Percentiles rank a stretch among this genome's conserved stretches.
These are phyloP conservation scores for Lipophrys pholis DNA, from an alignment of 2,113 vertebrate genomes.

Conservation along the genomic window DNA sequence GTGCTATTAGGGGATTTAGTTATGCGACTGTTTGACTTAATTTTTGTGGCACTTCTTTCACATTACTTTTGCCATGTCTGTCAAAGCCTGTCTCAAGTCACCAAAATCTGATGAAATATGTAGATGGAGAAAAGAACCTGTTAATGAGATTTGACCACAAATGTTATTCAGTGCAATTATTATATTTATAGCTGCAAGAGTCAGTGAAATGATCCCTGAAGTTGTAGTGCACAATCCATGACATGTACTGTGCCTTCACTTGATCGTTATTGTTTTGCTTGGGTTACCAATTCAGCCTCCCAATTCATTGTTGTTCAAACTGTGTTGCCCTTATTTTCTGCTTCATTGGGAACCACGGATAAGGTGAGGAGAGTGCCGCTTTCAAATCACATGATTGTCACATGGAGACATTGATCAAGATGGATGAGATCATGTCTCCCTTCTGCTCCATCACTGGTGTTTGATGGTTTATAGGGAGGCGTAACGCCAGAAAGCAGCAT, in stretches of 20 bases:
- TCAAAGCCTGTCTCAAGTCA: conserved; percentile 22
- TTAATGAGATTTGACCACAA: conserved; percentile 38
- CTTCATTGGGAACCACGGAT: conserved; percentile 56
- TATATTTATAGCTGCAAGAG: conserved; percentile 24
- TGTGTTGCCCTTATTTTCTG: conserved; percentile 63
- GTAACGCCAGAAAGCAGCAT: conserved; percentile 40
- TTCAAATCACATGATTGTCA: conserved; percentile 69
- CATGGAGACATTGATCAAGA: conserved; percentile 70
- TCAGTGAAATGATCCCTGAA: conserved; percentile 35
- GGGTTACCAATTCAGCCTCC: conserved; percentile 44
- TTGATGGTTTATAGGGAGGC: conserved; percentile 41
- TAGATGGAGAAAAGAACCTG: conserved; percentile 18
- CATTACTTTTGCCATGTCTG: conserved; percentile 28
- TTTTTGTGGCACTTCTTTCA: conserved; percentile 31
- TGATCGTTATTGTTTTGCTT: conserved; percentile 59
- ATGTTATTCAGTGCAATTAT: conserved; percentile 14
- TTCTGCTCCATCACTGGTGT: conserved; percentile 19
- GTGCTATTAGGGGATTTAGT: conserved; percentile 50
- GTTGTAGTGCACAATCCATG: conserved; percentile 46
- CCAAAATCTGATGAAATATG: conserved; percentile 32
- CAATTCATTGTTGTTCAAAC: conserved; percentile 43
- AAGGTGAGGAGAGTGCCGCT: conserved; percentile 58
- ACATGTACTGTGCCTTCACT: conserved; percentile 40
- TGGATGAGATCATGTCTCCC: conserved; percentile 62
- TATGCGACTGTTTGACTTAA: conserved; percentile 24